Percentiles rank a stretch among this genome's conserved stretches.
Evolutionary conservation across 23 tunicate genomes (phyloP).

Genomic region (Clavelina lepadiformis): DNA sequence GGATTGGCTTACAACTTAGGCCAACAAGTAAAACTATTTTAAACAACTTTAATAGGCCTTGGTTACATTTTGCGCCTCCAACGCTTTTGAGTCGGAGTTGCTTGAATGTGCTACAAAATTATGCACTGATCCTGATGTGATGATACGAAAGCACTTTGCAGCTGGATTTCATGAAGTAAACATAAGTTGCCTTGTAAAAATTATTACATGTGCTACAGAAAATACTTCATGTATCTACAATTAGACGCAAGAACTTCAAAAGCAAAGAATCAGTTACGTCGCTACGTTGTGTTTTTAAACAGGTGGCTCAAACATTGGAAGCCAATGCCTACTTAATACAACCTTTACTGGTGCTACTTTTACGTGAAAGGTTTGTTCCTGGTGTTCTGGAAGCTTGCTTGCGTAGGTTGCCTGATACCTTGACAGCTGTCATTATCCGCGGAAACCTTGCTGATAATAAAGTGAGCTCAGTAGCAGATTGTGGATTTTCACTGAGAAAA

Average conservation of each 20-base stretch:
- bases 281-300: too few species aligned
- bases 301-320: conserved; percentile 68
- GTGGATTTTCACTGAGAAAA: too few species aligned
- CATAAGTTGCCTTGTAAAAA: too few species aligned
- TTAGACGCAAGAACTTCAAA: too few species aligned
- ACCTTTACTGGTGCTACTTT: conserved; percentile 40
- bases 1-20: too few species aligned
- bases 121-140: conserved; percentile 52
- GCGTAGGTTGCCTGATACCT: conserved; percentile 41
- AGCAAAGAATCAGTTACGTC: too few species aligned
- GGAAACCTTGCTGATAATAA: conserved; percentile 69
- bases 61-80: conserved; percentile 35
- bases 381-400: conserved; percentile 58
- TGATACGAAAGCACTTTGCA: conserved; percentile 57
- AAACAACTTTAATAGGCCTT: conserved; percentile 46
- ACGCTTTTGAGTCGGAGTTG: conserved; percentile 34
- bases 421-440: conserved; percentile 51
- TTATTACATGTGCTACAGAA: too few species aligned
- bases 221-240: background rate
- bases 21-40: too few species aligned
- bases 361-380: conserved; percentile 45
- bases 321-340: conserved; percentile 49
- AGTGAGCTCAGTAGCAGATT: conserved; percentile 17
- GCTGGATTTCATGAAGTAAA: conserved; percentile 85
- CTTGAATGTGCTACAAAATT: conserved; percentile 37